A percentile compares a stretch with the other conserved stretches of the same genome.
These are phyloP conservation scores for Perca flavescens DNA, from an alignment of 2,113 vertebrate species.

Conservation along the genomic window DNA sequence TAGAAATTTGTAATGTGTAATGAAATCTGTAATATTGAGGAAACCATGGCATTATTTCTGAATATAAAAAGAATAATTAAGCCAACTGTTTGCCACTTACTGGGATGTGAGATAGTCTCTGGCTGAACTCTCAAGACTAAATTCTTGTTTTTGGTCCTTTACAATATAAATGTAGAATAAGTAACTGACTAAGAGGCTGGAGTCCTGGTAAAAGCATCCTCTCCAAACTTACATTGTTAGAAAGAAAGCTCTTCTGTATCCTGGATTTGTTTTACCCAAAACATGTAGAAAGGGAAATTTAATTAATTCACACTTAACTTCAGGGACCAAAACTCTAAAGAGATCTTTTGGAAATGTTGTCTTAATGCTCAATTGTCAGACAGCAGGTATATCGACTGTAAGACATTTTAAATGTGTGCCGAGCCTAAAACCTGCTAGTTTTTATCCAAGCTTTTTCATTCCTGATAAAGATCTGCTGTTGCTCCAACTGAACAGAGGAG, in stretches of 20 bases:
- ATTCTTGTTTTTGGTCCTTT: constrained; percentile 4
- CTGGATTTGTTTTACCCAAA: neutral
- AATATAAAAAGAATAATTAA: too few species aligned
- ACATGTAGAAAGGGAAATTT: too few species aligned
- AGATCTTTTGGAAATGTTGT: too few species aligned
- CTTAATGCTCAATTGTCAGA: too few species aligned
- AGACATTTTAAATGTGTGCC: neutral
- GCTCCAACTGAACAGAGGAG: neutral
- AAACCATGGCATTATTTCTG: neutral
- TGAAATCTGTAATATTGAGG: neutral
- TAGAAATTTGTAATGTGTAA: too few species aligned
- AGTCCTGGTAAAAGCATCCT: neutral
- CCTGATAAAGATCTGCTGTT: neutral
- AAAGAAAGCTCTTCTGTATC: neutral
- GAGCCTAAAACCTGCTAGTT: neutral
- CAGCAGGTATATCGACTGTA: too few species aligned
- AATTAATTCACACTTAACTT: too few species aligned
- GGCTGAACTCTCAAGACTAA: neutral
- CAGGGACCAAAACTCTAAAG: too few species aligned
- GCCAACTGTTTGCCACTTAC: too few species aligned
- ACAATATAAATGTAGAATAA: neutral
- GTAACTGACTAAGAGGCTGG: too few species aligned
- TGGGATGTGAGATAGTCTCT: neutral
- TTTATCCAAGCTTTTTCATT: neutral
- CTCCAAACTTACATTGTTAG: neutral